Percentiles rank a stretch among this genome's conserved stretches.
Evolutionary conservation across 2,888 invertebrate genomes (phyloP).

Genomic region (Dolichopus griseipennis): DNA sequence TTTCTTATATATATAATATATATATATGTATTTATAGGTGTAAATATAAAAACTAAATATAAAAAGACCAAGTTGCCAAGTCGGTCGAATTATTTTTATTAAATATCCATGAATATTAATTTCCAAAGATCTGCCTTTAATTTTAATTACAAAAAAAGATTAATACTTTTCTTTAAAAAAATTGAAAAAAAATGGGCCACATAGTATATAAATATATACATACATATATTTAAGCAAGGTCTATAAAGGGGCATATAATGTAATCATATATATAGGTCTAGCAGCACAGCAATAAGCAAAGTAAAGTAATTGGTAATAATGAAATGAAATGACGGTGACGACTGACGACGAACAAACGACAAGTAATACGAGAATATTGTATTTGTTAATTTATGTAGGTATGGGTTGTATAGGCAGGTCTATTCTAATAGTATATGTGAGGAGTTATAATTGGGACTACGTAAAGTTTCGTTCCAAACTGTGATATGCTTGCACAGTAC

Average conservation of each 20-base stretch:
- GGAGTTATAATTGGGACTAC: background rate
- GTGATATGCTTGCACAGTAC: background rate
- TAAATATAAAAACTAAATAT: background rate
- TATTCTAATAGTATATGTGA: background rate
- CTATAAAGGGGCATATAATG: background rate
- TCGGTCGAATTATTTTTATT: background rate
- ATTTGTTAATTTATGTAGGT: background rate
- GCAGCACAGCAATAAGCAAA: background rate
- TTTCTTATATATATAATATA: background rate
- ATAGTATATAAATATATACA: background rate
- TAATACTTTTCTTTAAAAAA: background rate
- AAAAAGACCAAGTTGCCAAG: background rate
- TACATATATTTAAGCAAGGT: background rate
- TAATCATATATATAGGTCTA: conserved; percentile 1
- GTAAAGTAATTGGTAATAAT: no score
- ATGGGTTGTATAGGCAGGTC: background rate
- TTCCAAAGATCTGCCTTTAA: no score
- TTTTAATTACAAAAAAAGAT: no score
- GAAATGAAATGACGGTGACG: background rate
- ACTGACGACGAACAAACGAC: background rate
- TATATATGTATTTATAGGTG: background rate
- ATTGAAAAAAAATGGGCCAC: background rate
- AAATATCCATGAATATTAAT: background rate
- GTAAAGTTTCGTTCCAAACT: background rate
- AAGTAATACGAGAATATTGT: background rate